A percentile compares a stretch with the other conserved stretches of the same genome.
Conservation (phyloP, 2,888 invertebrate genomes). For the Philereme transversata region DNA sequence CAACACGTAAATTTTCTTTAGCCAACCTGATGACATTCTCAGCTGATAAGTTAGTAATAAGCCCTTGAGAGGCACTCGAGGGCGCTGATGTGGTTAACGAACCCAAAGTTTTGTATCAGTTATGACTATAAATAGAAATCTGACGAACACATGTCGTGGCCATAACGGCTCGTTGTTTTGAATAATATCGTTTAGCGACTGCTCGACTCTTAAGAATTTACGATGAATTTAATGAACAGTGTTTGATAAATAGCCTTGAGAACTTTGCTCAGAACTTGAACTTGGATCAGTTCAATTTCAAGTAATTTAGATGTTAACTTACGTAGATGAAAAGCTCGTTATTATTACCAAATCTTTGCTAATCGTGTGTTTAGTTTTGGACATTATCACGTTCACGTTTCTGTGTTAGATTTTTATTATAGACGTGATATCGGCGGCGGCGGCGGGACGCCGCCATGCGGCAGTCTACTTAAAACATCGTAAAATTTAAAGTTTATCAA, state of each 20-base stretch:
- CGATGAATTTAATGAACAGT: conserved; percentile 14
- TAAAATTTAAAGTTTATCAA: conserved; percentile 10
- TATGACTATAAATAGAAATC: conserved; percentile 64
- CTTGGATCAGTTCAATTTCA: not conserved
- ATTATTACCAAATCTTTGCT: too few species aligned
- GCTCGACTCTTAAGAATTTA: conserved; percentile 21
- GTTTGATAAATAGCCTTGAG: not conserved
- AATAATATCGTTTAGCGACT: conserved; percentile 44
- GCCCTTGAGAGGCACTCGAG: conserved; percentile 27
- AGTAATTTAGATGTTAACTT: not conserved
- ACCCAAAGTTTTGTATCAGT: conserved; percentile 63
- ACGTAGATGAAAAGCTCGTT: too few species aligned
- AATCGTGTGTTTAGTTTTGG: too few species aligned
- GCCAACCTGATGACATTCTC: conserved; percentile 16
- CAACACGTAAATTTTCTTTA: too few species aligned
- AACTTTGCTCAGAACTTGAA: not conserved
- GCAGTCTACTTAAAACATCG: conserved; percentile 3
- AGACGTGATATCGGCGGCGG: too few species aligned
- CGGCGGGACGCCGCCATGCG: not conserved
- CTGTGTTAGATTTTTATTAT: too few species aligned
- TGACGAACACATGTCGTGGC: conserved; percentile 68
- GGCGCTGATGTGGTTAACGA: conserved; percentile 59
- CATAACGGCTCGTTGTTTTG: conserved; percentile 51
- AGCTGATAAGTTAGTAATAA: conserved; percentile 25
- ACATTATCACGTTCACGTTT: too few species aligned